Evolutionary conservation across 92 coral and sea anemone genomes (phyloP).

Genomic region (Heliopora coerulea): DNA sequence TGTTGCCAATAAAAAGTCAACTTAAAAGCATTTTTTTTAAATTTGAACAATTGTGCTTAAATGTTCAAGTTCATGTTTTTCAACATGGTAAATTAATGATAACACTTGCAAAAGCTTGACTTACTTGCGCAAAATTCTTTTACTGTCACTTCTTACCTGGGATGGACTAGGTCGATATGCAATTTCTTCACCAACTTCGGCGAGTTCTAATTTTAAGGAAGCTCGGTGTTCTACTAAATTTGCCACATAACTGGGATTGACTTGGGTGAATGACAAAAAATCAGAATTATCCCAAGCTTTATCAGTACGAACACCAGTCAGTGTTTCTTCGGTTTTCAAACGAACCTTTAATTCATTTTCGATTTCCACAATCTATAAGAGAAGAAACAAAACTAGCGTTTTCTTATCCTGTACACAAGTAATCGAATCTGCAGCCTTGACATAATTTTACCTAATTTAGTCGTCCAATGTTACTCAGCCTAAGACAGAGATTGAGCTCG

Average conservation of each 20-base stretch:
- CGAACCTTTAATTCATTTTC: slow-evolving; percentile 72
- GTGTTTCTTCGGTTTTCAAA: slow-evolving; percentile 62
- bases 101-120: too few relatives aligned
- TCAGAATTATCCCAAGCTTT: slow-evolving; percentile 37
- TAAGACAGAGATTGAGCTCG: too few relatives aligned
- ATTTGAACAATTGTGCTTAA: too few relatives aligned
- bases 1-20: too few relatives aligned
- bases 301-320: slow-evolving; percentile 67
- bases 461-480: too few relatives aligned
- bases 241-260: slow-evolving; percentile 27
- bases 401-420: too few relatives aligned
- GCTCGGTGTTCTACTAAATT: slow-evolving; percentile 14
- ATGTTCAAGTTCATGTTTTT: too few relatives aligned
- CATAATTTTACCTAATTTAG: too few relatives aligned
- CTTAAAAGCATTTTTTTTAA: too few relatives aligned
- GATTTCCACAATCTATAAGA: slow-evolving; percentile 59
- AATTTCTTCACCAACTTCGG: slow-evolving; percentile 7
- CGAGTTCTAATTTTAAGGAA: slow-evolving; percentile 6
- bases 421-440: too few relatives aligned
- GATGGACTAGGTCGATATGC: slow-evolving; percentile 81
- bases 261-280: slow-evolving; percentile 16
- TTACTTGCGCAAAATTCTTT: background rate
- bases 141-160: slow-evolving; percentile 56
- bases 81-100: too few relatives aligned
- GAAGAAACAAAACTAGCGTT: too few relatives aligned